Conservation (phyloP, 2,888 invertebrate genomes). For the Thecocarcelia acutangulata region DNA sequence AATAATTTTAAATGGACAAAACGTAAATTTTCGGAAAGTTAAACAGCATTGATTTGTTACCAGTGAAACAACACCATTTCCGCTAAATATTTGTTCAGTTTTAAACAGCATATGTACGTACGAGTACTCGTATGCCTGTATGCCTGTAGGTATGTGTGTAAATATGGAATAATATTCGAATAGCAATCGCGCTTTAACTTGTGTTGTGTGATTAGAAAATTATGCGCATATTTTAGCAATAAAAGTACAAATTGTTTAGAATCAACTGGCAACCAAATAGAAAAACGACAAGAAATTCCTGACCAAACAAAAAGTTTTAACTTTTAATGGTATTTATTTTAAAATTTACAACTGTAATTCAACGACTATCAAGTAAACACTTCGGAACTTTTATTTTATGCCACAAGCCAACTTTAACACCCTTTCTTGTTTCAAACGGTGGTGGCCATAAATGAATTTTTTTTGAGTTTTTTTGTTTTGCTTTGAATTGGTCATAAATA, state of each 20-base stretch:
- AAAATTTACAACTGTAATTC: constrained; percentile 65
- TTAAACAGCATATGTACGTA: background rate
- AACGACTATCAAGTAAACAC: constrained; percentile 34
- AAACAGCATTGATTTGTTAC: constrained; percentile 64
- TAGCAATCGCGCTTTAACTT: constrained; percentile 8
- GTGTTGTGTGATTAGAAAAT: constrained; percentile 69
- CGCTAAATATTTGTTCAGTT: background rate
- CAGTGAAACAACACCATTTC: constrained; percentile 10
- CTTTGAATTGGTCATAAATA: constrained; percentile 55
- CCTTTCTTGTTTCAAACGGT: constrained; percentile 23
- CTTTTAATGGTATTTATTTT: constrained; percentile 69
- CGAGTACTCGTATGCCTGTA: background rate
- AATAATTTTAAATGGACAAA: constrained; percentile 62
- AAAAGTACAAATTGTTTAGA: constrained; percentile 72
- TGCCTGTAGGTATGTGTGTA: background rate
- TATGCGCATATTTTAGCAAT: constrained; percentile 79
- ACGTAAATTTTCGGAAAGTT: constrained; percentile 54
- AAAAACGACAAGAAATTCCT: constrained; percentile 66
- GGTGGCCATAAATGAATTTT: constrained; percentile 60
- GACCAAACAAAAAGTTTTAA: constrained; percentile 69
- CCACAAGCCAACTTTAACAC: constrained; percentile 59
- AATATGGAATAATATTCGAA: constrained; percentile 15
- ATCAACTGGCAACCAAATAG: constrained; percentile 74
- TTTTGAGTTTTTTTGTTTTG: background rate
- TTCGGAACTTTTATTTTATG: constrained; percentile 36